Percentiles rank a stretch among this genome's conserved stretches.
These are phyloP conservation scores for Sylvia atricapilla DNA, from an alignment of 2,113 vertebrate species.

Conservation along the genomic window DNA sequence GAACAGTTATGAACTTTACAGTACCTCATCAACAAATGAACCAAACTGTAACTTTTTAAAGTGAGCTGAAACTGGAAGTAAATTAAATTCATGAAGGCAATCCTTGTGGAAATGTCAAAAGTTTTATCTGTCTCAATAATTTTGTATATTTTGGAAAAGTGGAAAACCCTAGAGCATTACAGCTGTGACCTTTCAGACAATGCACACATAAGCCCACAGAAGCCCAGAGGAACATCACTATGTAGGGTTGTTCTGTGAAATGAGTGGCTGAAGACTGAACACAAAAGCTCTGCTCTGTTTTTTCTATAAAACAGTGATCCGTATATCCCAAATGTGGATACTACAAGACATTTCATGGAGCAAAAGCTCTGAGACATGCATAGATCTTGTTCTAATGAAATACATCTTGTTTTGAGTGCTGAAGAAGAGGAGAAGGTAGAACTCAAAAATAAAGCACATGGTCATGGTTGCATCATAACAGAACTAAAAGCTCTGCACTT, in stretches of 20 bases:
- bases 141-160: not conserved
- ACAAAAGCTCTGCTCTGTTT: not conserved
- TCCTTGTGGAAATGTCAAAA: not conserved
- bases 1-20: not conserved
- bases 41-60: not conserved
- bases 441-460: not conserved
- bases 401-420: not conserved
- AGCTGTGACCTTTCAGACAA: not conserved
- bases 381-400: not conserved
- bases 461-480: not conserved
- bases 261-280: not conserved
- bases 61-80: not conserved
- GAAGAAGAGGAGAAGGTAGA: not conserved
- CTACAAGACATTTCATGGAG: not conserved
- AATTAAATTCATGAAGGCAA: not conserved
- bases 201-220: not conserved
- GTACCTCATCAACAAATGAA: not conserved
- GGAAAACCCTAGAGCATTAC: not conserved
- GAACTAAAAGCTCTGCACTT: not conserved
- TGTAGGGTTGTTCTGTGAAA: not conserved
- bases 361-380: not conserved
- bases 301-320: not conserved
- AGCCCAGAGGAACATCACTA: not conserved
- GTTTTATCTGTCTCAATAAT: not conserved
- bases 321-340: not conserved